These are phyloP conservation scores for Nephrotoma guestfalica DNA, from an alignment of 2,888 invertebrate genomes.

Conservation along the genomic window DNA sequence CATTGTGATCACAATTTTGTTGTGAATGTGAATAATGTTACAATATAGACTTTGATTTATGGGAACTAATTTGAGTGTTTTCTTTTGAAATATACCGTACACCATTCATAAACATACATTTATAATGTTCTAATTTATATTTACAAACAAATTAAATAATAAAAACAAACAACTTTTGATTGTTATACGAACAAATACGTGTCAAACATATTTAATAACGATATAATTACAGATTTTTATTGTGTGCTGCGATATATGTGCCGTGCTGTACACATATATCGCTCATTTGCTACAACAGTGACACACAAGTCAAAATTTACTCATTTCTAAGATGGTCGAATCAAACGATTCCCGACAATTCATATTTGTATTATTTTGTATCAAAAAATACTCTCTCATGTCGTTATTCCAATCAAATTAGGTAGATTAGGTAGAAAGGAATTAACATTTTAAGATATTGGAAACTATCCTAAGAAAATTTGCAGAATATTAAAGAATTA, in stretches of 20 bases:
- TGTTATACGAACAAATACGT: background rate
- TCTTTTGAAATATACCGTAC: background rate
- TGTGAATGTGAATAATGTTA: background rate
- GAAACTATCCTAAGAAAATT: no score
- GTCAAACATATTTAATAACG: background rate
- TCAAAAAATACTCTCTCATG: no score
- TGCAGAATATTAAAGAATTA: no score
- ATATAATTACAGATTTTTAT: background rate
- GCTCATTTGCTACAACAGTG: no score
- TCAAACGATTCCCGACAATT: no score
- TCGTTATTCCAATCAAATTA: no score
- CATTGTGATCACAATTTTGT: background rate
- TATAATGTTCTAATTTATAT: background rate
- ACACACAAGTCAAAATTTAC: no score
- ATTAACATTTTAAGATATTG: no score
- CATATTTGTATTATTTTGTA: no score
- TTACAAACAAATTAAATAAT: background rate
- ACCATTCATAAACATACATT: background rate
- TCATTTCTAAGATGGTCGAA: no score
- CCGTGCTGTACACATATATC: no score
- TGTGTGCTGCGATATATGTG: background rate
- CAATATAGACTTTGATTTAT: background rate
- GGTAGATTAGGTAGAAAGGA: no score
- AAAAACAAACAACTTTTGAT: background rate
- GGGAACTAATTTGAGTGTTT: background rate